Evolutionary conservation across 1,140 invertebrate genomes (phyloP).

Genomic region (Formica exsecta): DNA sequence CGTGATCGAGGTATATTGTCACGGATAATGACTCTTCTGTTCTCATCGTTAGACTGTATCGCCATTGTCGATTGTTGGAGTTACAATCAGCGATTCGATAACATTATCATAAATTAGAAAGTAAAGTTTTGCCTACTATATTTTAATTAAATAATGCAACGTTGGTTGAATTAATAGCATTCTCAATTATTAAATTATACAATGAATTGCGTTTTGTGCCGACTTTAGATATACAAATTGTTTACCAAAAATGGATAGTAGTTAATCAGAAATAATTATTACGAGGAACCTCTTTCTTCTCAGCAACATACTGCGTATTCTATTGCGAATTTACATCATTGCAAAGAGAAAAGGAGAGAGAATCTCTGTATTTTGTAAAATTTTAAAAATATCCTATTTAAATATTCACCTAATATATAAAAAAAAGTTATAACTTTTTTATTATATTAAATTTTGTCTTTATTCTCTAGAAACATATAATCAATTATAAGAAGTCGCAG

Average conservation of each 20-base stretch:
- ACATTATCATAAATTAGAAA: constrained; percentile 28
- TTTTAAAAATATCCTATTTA: background rate
- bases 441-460: too few relatives aligned
- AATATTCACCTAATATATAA: background rate
- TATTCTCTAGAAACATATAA: background rate
- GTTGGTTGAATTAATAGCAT: background rate
- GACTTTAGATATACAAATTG: background rate
- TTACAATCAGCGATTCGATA: background rate
- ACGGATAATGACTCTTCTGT: background rate
- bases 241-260: background rate
- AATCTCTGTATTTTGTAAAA: background rate
- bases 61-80: background rate
- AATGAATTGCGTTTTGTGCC: background rate
- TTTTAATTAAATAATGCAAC: background rate
- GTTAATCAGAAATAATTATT: too few relatives aligned
- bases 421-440: too few relatives aligned
- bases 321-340: too few relatives aligned
- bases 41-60: background rate
- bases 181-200: background rate
- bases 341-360: too few relatives aligned
- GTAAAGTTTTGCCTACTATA: background rate
- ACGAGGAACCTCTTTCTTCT: background rate
- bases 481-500: background rate
- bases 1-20: background rate
- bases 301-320: background rate